Evolutionary conservation across 1,140 invertebrate species (phyloP).

Genomic region (Dreissena rostriformis): DNA sequence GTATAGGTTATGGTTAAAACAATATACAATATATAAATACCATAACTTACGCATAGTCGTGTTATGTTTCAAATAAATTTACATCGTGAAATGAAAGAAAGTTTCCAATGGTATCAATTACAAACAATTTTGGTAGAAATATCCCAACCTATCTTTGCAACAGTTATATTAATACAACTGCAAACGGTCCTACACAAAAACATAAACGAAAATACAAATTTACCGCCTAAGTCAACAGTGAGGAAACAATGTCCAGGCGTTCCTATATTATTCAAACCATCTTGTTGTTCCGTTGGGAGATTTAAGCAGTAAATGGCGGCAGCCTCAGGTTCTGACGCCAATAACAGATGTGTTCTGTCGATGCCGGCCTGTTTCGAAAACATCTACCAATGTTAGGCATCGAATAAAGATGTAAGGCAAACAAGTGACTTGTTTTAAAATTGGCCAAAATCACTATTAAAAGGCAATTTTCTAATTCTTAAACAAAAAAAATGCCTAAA

Average conservation of each 20-base stretch:
- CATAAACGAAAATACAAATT: background rate
- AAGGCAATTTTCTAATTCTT: background rate
- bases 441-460: background rate
- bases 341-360: slow-evolving; percentile 3
- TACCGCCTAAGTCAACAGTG: slow-evolving; percentile 37
- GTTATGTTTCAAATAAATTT: too few relatives aligned
- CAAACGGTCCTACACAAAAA: too few relatives aligned
- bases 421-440: background rate
- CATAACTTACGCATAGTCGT: too few relatives aligned
- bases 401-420: background rate
- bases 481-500: background rate
- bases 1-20: background rate
- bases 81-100: too few relatives aligned
- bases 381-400: too few relatives aligned
- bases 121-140: too few relatives aligned
- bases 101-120: too few relatives aligned
- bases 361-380: slow-evolving; percentile 21
- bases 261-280: slow-evolving; percentile 3
- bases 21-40: too few relatives aligned
- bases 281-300: slow-evolving; percentile 7
- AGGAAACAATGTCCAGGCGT: slow-evolving; percentile 29
- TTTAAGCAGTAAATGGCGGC: slow-evolving; percentile 35
- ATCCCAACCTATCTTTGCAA: too few relatives aligned
- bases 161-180: too few relatives aligned
- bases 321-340: slow-evolving; percentile 43